These are phyloP conservation scores for Sogatella furcifera DNA, from an alignment of 1,140 invertebrate genomes.

Conservation along the genomic window DNA sequence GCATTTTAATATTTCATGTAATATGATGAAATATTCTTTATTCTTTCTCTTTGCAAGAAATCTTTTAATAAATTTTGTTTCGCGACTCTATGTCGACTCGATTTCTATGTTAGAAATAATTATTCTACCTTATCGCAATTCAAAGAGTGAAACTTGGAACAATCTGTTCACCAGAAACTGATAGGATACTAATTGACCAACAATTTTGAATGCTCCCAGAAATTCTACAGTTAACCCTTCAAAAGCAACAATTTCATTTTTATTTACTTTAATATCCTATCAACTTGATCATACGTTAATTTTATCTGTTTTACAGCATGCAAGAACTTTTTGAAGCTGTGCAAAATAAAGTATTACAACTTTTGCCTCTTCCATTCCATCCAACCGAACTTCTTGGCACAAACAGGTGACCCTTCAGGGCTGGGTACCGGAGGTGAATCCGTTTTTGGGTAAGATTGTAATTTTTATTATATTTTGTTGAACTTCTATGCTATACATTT, in stretches of 20 bases:
- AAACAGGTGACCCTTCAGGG: slow-evolving; percentile 93
- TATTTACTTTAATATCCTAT: slow-evolving; percentile 1
- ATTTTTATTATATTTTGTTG: not conserved
- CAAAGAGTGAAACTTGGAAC: no score
- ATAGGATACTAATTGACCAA: no score
- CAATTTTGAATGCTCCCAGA: no score
- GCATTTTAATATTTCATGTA: not conserved
- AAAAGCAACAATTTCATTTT: not conserved
- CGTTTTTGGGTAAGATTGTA: slow-evolving; percentile 48
- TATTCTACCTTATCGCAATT: no score
- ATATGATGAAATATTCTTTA: not conserved
- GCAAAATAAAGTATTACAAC: slow-evolving; percentile 99
- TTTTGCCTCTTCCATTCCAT: slow-evolving; percentile 89
- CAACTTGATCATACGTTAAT: slow-evolving; percentile 2
- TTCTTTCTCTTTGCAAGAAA: no score
- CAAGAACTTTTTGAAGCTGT: slow-evolving; percentile 93
- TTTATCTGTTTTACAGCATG: slow-evolving; percentile 53
- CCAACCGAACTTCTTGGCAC: slow-evolving; percentile 89
- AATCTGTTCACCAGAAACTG: no score
- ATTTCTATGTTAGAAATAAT: no score
- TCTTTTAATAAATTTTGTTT: no score
- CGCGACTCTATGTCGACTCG: no score
- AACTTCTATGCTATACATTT: not conserved
- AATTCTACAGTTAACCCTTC: not conserved
- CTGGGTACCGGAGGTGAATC: slow-evolving; percentile 87